Evolutionary conservation across 2,797 vertebrate species (phyloP).

Genomic region (Prunella strophiata): DNA sequence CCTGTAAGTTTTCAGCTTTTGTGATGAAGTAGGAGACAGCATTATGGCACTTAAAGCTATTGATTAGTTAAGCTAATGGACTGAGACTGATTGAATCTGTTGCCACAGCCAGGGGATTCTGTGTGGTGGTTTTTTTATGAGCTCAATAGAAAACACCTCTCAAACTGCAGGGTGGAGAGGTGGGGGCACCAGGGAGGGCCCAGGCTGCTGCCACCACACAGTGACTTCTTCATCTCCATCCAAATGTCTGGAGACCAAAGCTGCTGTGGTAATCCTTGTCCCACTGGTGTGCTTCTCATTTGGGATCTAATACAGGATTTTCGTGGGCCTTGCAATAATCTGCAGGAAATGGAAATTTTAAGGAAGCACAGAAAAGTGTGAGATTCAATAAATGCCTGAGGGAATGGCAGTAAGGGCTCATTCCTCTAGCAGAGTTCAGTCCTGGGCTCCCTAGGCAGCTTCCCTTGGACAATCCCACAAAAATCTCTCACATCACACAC

Average conservation of each 20-base stretch:
- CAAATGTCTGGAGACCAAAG: background rate
- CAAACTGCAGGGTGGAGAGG: background rate
- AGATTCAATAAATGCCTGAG: background rate
- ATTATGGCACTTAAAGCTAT: slow-evolving; percentile 52
- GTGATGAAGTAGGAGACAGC: slow-evolving; percentile 39
- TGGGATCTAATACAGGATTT: background rate
- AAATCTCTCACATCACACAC: background rate
- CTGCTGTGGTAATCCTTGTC: background rate
- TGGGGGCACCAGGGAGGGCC: background rate
- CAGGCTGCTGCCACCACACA: too few species aligned
- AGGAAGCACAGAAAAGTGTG: background rate
- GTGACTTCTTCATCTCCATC: background rate
- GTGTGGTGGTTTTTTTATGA: background rate
- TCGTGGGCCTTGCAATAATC: background rate
- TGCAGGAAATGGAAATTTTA: background rate
- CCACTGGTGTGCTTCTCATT: background rate
- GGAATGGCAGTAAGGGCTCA: background rate
- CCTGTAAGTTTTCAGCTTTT: slow-evolving; percentile 7
- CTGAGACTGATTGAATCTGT: slow-evolving; percentile 56
- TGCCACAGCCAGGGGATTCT: background rate
- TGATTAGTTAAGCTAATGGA: slow-evolving; percentile 68
- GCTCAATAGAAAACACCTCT: background rate
- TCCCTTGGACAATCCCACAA: background rate
- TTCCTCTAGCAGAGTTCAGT: background rate
- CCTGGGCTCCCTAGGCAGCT: background rate